These are phyloP conservation scores for Istiophorus platypterus DNA, from an alignment of 2,113 vertebrate species.

Conservation along the genomic window DNA sequence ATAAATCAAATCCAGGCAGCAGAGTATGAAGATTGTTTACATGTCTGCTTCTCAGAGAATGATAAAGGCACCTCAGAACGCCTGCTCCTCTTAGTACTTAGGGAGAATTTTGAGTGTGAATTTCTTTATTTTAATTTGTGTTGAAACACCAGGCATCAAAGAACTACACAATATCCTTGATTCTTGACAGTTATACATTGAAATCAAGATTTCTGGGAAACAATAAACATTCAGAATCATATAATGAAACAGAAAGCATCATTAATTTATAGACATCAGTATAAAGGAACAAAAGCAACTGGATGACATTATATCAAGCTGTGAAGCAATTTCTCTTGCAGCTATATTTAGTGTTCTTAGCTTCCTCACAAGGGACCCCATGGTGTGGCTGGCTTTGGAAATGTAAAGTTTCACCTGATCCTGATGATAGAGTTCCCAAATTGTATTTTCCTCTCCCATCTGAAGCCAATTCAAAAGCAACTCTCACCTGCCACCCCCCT, in stretches of 20 bases:
- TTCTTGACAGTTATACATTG: background rate
- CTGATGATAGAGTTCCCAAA: slow-evolving; percentile 39
- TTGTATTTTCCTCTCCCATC: slow-evolving; percentile 44
- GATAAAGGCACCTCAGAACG: slow-evolving; percentile 43
- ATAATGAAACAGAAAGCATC: slow-evolving; percentile 1
- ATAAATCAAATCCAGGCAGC: slow-evolving; percentile 63
- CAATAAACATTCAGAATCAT: background rate
- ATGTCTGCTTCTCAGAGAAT: slow-evolving; percentile 39
- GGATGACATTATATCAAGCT: slow-evolving; percentile 35
- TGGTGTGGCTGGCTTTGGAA: slow-evolving; percentile 48
- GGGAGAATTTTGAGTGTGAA: slow-evolving; percentile 6
- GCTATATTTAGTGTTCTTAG: slow-evolving; percentile 33
- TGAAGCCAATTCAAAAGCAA: slow-evolving; percentile 63
- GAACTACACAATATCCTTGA: background rate
- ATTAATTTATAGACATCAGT: slow-evolving; percentile 29
- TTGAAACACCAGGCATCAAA: slow-evolving; percentile 26
- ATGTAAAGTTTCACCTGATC: slow-evolving; percentile 60
- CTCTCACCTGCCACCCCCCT: slow-evolving; percentile 22
- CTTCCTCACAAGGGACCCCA: slow-evolving; percentile 36
- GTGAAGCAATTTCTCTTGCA: slow-evolving; percentile 38
- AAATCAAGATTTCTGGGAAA: background rate
- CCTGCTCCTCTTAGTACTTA: background rate
- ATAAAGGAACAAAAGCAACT: slow-evolving; percentile 13
- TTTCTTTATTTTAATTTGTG: slow-evolving; percentile 6
- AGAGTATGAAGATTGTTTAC: slow-evolving; percentile 59